A percentile compares a stretch with the other conserved stretches of the same genome.
Conservation (phyloP, 2,797 vertebrate genomes). For the Amniataba percoides region DNA sequence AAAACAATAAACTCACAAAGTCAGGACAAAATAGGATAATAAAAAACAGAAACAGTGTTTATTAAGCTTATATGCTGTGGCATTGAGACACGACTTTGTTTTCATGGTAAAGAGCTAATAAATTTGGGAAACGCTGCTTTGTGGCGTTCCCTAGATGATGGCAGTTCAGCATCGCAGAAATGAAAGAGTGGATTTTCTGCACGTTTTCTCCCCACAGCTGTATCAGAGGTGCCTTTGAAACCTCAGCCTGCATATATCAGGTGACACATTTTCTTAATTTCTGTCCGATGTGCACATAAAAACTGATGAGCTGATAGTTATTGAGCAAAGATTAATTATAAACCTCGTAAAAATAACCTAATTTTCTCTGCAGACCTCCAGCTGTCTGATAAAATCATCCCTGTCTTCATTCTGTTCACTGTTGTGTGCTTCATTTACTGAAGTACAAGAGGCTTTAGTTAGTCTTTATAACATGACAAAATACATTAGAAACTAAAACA, state of each 20-base stretch:
- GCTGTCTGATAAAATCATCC: constrained; percentile 10
- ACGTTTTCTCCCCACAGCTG: neutral
- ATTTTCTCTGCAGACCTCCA: constrained; percentile 33
- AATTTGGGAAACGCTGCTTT: neutral
- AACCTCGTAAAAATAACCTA: constrained; percentile 50
- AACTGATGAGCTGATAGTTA: constrained; percentile 23
- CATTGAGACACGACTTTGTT: neutral
- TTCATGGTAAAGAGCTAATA: neutral
- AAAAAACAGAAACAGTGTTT: too few relatives aligned
- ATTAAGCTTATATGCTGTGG: neutral
- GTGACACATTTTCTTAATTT: constrained; percentile 37
- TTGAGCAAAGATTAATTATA: constrained; percentile 47
- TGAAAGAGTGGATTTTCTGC: neutral
- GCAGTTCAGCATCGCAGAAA: neutral
- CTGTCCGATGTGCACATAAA: constrained; percentile 50
- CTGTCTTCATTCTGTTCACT: neutral
- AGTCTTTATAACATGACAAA: neutral
- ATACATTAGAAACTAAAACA: neutral
- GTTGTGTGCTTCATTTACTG: neutral
- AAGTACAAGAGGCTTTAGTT: neutral
- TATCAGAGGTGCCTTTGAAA: constrained; percentile 6
- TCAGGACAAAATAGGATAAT: neutral
- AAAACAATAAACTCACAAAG: neutral
- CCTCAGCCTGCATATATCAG: constrained; percentile 23
- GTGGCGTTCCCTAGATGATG: constrained; percentile 1